Conservation (phyloP, 2,113 vertebrate genomes). For the Megalops atlanticus region DNA sequence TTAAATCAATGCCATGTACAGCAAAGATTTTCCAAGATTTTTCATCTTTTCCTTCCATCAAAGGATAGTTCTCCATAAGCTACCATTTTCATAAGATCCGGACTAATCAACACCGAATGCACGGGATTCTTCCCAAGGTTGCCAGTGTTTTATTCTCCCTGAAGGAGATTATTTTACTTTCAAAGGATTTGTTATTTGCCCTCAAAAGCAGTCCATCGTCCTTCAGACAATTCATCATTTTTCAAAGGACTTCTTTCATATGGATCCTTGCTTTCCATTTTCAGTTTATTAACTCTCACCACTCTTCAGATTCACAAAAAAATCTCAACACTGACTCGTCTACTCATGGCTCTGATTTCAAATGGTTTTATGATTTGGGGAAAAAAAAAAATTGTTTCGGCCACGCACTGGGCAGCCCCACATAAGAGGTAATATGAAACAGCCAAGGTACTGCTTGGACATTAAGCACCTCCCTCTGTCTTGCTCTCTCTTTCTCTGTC, state of each 20-base stretch:
- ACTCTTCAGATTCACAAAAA: slow-evolving; percentile 23
- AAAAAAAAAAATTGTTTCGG: neutral
- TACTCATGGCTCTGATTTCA: neutral
- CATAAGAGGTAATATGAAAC: neutral
- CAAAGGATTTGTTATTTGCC: slow-evolving; percentile 52
- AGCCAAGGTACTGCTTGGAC: neutral
- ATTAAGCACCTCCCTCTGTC: neutral
- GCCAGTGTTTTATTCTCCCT: slow-evolving; percentile 36
- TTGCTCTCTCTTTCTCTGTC: neutral
- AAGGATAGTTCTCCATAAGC: slow-evolving; percentile 16
- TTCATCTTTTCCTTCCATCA: slow-evolving; percentile 37
- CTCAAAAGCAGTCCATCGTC: slow-evolving; percentile 44
- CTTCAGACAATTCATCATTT: slow-evolving; percentile 58
- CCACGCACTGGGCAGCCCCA: neutral
- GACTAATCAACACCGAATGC: slow-evolving; percentile 42
- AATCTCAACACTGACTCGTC: neutral
- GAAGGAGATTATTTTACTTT: slow-evolving; percentile 46
- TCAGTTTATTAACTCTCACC: slow-evolving; percentile 44
- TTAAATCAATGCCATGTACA: neutral
- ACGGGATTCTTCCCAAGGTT: slow-evolving; percentile 37
- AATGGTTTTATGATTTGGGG: neutral
- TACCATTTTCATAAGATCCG: neutral
- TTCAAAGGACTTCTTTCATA: slow-evolving; percentile 46
- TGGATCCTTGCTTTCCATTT: slow-evolving; percentile 36
- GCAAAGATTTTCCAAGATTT: too few relatives aligned